These are phyloP conservation scores for Phengaris arion DNA, from an alignment of 2,888 invertebrate genomes.

Conservation along the genomic window DNA sequence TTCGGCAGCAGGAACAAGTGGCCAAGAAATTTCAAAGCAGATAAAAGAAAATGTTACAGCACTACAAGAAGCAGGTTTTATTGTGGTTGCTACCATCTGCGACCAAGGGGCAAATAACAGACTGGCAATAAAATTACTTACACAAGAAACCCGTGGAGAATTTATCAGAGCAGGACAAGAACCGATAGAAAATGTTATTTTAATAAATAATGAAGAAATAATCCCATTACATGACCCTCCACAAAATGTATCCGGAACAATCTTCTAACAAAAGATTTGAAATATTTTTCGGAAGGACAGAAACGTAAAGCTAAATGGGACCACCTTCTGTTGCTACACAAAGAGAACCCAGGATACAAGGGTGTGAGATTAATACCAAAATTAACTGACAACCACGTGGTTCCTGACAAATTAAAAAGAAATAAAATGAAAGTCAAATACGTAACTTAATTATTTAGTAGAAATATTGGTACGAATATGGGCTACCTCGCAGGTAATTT, in stretches of 20 bases:
- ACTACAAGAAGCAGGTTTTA: too few species aligned
- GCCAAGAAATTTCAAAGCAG: neutral
- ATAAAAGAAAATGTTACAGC: too few species aligned
- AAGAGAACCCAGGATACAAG: conserved; percentile 30
- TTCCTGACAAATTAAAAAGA: conserved; percentile 37
- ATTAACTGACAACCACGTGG: conserved; percentile 40
- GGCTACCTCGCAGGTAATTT: conserved; percentile 29
- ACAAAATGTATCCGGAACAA: conserved; percentile 37
- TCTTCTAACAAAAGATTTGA: conserved; percentile 32
- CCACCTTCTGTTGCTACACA: conserved; percentile 33
- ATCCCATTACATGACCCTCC: conserved; percentile 38
- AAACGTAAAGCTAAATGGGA: conserved; percentile 23
- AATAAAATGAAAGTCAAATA: conserved; percentile 42
- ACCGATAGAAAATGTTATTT: conserved; percentile 31
- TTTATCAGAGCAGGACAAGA: conserved; percentile 20
- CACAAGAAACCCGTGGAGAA: neutral
- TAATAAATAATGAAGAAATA: conserved; percentile 32
- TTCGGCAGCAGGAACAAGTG: neutral
- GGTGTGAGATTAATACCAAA: conserved; percentile 41
- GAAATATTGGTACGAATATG: conserved; percentile 23
- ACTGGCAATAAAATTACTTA: neutral
- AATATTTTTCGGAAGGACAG: conserved; percentile 26
- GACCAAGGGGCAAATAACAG: too few species aligned
- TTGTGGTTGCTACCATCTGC: too few species aligned
- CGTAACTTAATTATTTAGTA: conserved; percentile 27